phyloP scores from a whole-genome alignment of 2,113 vertebrate species.

The Eulemur rufifrons region DNA sequence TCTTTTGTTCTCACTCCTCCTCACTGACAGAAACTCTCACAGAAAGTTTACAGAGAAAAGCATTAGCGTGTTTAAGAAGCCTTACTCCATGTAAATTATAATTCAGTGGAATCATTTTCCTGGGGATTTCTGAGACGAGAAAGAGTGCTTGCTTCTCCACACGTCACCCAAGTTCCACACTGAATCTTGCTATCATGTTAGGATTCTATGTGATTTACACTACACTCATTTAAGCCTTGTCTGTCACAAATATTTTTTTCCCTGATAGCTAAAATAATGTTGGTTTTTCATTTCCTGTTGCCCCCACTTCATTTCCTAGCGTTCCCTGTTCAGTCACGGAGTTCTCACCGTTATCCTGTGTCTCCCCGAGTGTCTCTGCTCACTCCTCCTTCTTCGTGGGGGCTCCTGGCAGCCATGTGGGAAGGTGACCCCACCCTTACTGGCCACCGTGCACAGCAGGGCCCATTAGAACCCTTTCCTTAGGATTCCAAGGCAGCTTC shows the following conservation, averaged over 20 bases:
- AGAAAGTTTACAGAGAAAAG: constrained; percentile 17
- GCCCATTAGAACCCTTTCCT: not conserved
- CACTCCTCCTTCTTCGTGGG: not conserved
- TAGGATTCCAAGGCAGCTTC: not conserved
- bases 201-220: not conserved
- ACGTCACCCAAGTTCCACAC: not conserved
- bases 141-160: not conserved
- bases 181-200: not conserved
- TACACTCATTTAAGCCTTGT: not conserved
- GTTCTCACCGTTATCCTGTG: not conserved
- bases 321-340: not conserved
- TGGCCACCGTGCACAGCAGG: not conserved
- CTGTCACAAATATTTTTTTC: not conserved
- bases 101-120: not conserved
- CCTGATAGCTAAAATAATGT: not conserved
- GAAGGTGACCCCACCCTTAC: accelerated
- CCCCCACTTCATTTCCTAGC: not conserved
- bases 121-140: not conserved
- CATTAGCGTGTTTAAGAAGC: not conserved
- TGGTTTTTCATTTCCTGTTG: not conserved
- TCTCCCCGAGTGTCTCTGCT: not conserved
- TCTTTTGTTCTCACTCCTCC: not conserved
- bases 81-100: not conserved
- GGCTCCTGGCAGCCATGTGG: not conserved
- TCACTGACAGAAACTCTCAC: not conserved